Conservation (phyloP, 2,113 vertebrate genomes). For the Myanophis thanlyinensis region DNA sequence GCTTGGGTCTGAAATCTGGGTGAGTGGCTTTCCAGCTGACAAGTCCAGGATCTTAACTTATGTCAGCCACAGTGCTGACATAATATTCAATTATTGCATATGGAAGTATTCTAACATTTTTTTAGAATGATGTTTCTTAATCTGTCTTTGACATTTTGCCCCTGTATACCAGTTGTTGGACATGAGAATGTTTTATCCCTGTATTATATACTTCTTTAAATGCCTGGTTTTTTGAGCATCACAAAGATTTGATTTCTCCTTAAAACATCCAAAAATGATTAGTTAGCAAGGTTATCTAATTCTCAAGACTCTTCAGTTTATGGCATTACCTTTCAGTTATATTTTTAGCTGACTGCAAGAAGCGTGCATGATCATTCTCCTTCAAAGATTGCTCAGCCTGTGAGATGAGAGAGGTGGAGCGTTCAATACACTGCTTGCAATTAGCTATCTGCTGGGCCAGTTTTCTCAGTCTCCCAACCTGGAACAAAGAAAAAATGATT, state of each 20-base stretch:
- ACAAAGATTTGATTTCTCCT: not conserved
- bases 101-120: not conserved
- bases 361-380: slow-evolving; percentile 90
- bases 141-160: not conserved
- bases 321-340: slow-evolving; percentile 88
- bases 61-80: not conserved
- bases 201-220: not conserved
- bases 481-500: slow-evolving; percentile 37
- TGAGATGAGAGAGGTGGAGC: slow-evolving; percentile 92
- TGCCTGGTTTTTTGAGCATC: not conserved
- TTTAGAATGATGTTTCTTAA: not conserved
- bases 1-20: not conserved
- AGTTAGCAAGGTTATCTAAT: not conserved
- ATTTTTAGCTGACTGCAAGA: slow-evolving; percentile 94
- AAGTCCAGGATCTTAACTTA: not conserved
- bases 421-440: slow-evolving; percentile 97
- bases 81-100: not conserved
- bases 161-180: not conserved
- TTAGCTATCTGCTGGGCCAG: slow-evolving; percentile 94
- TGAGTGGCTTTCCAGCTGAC: not conserved
- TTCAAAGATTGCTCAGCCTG: slow-evolving; percentile 95
- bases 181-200: not conserved
- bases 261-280: not conserved
- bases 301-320: not conserved
- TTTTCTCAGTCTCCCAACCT: slow-evolving; percentile 92